These are phyloP conservation scores for Diadumene lineata DNA, from an alignment of 92 coral and sea anemone species.

Conservation along the genomic window DNA sequence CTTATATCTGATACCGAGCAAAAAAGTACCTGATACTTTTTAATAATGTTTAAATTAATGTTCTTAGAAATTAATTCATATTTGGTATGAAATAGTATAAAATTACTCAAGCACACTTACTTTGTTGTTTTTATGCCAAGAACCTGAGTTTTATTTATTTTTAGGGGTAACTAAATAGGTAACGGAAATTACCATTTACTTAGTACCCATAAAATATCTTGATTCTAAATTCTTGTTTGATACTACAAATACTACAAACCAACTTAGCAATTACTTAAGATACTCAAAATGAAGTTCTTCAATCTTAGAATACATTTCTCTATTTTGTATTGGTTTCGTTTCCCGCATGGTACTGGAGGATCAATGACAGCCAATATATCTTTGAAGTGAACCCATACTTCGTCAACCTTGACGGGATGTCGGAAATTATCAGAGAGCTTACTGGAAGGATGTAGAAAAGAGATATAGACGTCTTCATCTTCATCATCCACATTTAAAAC, in stretches of 20 bases:
- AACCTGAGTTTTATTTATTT: neutral
- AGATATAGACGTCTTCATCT: constrained; percentile 18
- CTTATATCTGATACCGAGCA: neutral
- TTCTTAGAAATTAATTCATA: neutral
- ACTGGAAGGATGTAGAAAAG: constrained; percentile 19
- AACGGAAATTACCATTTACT: neutral
- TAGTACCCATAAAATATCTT: neutral
- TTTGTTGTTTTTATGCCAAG: neutral
- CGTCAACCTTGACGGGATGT: constrained; percentile 17
- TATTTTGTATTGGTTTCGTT: constrained; percentile 22
- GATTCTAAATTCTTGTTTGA: no score
- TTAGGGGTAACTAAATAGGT: neutral
- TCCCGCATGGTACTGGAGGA: constrained; percentile 27
- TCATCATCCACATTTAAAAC: constrained; percentile 19
- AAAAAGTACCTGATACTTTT: neutral
- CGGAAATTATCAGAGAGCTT: constrained; percentile 16
- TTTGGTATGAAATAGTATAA: neutral
- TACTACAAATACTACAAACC: neutral
- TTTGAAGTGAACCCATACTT: constrained; percentile 30
- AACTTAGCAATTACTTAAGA: neutral
- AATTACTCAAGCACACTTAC: neutral
- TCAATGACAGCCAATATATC: constrained; percentile 25
- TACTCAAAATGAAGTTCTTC: constrained; percentile 8
- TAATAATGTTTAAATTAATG: neutral
- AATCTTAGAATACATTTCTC: constrained; percentile 28